Evolutionary conservation across 2,113 vertebrate species (phyloP).

Genomic region (Syrrhaptes paradoxus): DNA sequence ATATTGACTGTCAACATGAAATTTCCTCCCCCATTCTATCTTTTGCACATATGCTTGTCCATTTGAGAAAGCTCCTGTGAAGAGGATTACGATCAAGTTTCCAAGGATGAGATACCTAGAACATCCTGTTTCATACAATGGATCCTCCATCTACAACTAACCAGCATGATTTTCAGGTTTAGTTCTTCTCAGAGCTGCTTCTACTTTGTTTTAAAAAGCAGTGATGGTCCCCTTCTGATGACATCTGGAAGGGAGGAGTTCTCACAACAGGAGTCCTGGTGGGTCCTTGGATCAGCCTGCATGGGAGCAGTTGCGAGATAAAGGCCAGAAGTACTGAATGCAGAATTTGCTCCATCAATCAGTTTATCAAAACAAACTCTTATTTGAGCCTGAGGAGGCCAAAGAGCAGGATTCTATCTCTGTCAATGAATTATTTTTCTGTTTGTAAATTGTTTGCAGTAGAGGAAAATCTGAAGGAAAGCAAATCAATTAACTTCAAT

Average conservation of each 20-base stretch:
- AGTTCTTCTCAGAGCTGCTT: neutral
- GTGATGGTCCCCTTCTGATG: neutral
- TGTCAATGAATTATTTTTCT: neutral
- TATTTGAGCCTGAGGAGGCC: neutral
- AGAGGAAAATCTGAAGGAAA: neutral
- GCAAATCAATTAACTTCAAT: neutral
- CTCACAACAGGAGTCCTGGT: neutral
- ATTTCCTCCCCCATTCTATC: neutral
- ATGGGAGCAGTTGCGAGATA: neutral
- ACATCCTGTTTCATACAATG: neutral
- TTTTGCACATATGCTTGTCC: neutral
- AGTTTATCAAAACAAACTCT: slow-evolving; percentile 36
- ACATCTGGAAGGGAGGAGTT: neutral
- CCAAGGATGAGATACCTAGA: neutral
- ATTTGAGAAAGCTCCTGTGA: neutral
- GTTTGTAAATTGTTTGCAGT: neutral
- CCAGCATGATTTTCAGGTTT: neutral
- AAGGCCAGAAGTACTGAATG: neutral
- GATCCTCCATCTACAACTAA: neutral
- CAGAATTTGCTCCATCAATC: neutral
- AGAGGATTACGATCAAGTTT: neutral
- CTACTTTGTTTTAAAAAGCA: neutral
- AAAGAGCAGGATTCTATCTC: neutral
- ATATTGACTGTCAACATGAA: neutral
- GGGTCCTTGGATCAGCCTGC: neutral